Evolutionary conservation across 2,113 vertebrate genomes (phyloP).

Genomic region (Rallus limicola): DNA sequence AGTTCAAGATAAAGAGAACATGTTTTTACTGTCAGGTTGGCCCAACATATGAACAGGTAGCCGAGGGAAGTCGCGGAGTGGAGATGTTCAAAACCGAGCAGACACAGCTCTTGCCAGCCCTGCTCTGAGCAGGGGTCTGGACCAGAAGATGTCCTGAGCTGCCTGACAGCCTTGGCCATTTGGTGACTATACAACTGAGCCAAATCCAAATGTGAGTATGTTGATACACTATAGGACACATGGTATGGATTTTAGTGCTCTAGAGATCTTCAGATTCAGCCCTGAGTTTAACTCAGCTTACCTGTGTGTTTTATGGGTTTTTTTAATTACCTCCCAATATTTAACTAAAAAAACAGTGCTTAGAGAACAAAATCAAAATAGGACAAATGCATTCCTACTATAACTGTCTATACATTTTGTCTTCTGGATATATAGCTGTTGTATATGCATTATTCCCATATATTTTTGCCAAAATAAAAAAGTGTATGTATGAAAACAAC

Average conservation of each 20-base stretch:
- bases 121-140: background rate
- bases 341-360: background rate
- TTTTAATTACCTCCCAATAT: background rate
- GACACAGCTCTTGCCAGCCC: too few relatives aligned
- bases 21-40: background rate
- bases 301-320: background rate
- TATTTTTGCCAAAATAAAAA: background rate
- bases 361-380: background rate
- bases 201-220: background rate
- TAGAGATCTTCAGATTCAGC: background rate
- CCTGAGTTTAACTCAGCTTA: background rate
- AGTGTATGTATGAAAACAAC: background rate
- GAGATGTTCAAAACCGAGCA: background rate
- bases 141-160: background rate
- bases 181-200: background rate
- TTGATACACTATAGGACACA: background rate
- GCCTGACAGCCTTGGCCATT: background rate
- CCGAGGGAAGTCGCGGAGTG: background rate
- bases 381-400: background rate
- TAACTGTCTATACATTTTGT: background rate
- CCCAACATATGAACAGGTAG: background rate
- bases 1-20: background rate
- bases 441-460: background rate
- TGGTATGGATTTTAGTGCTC: background rate
- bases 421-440: background rate